These are phyloP conservation scores for Axinella damicornis DNA, from an alignment of 37 sponge, comb jelly and placozoan genomes.

Conservation along the genomic window DNA sequence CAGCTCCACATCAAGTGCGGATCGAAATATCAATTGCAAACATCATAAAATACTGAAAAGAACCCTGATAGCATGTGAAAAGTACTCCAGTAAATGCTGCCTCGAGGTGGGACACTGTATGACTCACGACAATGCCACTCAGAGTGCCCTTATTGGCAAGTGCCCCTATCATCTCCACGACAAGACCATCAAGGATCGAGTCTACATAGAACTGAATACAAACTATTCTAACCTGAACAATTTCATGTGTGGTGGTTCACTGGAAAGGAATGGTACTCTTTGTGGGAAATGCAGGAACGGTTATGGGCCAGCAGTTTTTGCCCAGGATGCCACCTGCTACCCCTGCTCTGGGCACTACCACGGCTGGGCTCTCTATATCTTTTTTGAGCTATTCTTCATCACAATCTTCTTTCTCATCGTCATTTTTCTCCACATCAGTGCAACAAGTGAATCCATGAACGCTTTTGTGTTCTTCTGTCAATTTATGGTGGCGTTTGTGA, in stretches of 20 bases:
- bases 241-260: slow-evolving; percentile 24
- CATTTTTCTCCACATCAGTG: slow-evolving; percentile 1
- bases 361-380: slow-evolving; percentile 23
- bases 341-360: background rate
- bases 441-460: slow-evolving; percentile 7
- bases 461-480: slow-evolving; percentile 19
- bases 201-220: background rate
- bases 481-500: background rate
- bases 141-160: background rate
- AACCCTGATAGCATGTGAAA: too few relatives aligned
- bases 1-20: too few relatives aligned
- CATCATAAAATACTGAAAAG: too few relatives aligned
- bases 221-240: slow-evolving; percentile 4
- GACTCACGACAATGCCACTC: background rate
- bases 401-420: slow-evolving; percentile 11
- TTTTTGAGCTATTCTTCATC: slow-evolving; percentile 1
- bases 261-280: background rate
- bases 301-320: slow-evolving; percentile 14
- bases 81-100: background rate
- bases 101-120: slow-evolving; percentile 20
- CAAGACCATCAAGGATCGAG: background rate
- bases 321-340: slow-evolving; percentile 11
- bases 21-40: too few relatives aligned
- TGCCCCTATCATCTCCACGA: slow-evolving; percentile 2
- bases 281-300: background rate